Conservation (phyloP, 2,113 vertebrate species). For the Myrmecophaga tridactyla region DNA sequence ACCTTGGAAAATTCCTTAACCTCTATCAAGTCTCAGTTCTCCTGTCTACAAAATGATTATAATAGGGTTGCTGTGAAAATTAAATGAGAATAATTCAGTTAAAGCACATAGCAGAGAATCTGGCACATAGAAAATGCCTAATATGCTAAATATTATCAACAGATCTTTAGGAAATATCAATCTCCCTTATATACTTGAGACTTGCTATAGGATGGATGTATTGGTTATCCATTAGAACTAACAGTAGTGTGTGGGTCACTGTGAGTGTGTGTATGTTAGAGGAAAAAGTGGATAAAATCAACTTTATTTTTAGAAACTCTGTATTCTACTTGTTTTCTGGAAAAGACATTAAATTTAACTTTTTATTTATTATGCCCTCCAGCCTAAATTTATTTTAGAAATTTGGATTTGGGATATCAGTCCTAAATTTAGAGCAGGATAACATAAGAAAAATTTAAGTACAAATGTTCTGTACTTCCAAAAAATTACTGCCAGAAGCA, state of each 20-base stretch:
- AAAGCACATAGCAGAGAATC: background rate
- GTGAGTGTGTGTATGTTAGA: background rate
- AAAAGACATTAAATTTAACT: background rate
- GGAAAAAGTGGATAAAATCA: background rate
- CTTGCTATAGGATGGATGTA: background rate
- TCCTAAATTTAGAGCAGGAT: slow-evolving; percentile 49
- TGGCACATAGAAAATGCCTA: background rate
- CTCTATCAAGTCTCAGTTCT: background rate
- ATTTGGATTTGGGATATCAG: background rate
- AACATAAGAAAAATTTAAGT: background rate
- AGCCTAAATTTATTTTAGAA: slow-evolving; percentile 16
- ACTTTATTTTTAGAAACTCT: background rate
- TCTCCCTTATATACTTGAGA: background rate
- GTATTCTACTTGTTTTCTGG: background rate
- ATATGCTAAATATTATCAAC: background rate
- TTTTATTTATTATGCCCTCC: slow-evolving; percentile 8
- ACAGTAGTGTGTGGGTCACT: background rate
- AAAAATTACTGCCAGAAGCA: slow-evolving; percentile 45
- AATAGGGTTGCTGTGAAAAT: background rate
- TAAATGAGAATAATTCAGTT: background rate
- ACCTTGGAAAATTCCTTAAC: background rate
- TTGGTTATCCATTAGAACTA: background rate
- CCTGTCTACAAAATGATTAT: background rate
- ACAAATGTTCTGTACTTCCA: slow-evolving; percentile 32
- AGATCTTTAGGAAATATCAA: background rate